Evolutionary conservation across 2,888 invertebrate species (phyloP).

Genomic region (Catocala nupta): DNA sequence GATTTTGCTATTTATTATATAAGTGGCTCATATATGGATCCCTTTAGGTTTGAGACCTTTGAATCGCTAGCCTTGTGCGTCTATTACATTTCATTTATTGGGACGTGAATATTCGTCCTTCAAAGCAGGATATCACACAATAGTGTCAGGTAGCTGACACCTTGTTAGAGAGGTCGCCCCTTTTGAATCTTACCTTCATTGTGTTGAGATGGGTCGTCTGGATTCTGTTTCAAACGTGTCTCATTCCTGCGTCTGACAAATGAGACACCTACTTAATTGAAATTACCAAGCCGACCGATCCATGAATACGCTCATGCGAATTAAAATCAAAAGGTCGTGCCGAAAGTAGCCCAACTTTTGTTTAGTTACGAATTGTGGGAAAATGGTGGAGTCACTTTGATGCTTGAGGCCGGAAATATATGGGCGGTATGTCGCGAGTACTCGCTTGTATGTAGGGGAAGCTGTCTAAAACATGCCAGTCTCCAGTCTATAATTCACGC

Average conservation of each 20-base stretch:
- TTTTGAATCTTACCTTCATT: conserved; percentile 76
- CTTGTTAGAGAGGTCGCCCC: conserved; percentile 78
- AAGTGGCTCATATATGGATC: conserved; percentile 58
- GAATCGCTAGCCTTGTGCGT: conserved; percentile 48
- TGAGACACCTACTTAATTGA: conserved; percentile 69
- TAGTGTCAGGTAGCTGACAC: conserved; percentile 83
- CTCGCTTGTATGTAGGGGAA: conserved; percentile 55
- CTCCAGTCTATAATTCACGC: conserved; percentile 70
- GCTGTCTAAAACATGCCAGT: conserved; percentile 67
- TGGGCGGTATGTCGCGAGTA: conserved; percentile 48
- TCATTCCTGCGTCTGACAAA: conserved; percentile 65
- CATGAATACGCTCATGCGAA: conserved; percentile 27
- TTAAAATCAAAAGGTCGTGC: conserved; percentile 23
- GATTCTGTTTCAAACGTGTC: conserved; percentile 76
- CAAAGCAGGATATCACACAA: conserved; percentile 75
- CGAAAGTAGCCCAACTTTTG: conserved; percentile 22
- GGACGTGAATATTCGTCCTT: conserved; percentile 77
- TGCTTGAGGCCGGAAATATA: conserved; percentile 44
- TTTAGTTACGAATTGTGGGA: conserved; percentile 19
- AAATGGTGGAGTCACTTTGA: conserved; percentile 26
- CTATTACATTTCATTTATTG: conserved; percentile 69
- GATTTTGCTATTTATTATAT: conserved; percentile 55
- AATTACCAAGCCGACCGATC: conserved; percentile 54
- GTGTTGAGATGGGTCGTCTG: conserved; percentile 75
- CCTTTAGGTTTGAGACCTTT: conserved; percentile 55